Evolutionary conservation across 2,888 invertebrate genomes (phyloP).

Genomic region (Timema cristinae): DNA sequence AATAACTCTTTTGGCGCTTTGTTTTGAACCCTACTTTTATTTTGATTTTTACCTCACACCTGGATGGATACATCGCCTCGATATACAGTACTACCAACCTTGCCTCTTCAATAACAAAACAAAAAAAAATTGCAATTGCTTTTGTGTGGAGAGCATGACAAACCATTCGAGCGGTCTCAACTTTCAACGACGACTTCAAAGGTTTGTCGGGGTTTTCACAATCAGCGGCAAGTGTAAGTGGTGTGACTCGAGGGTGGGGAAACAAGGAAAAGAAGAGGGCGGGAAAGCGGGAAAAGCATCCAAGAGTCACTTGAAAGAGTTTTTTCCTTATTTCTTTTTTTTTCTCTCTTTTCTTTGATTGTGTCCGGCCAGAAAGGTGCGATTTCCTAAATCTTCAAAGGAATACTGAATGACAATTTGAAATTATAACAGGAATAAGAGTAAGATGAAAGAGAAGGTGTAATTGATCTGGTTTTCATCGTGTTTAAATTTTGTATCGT

Average conservation of each 20-base stretch:
- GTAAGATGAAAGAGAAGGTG: no score
- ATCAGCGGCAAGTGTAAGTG: no score
- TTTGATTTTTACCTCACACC: slow-evolving; percentile 13
- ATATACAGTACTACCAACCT: background rate
- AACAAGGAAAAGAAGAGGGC: no score
- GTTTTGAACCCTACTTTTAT: background rate
- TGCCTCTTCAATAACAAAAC: background rate
- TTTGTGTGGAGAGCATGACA: background rate
- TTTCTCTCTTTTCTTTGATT: background rate
- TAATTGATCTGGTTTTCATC: no score
- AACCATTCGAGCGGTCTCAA: no score
- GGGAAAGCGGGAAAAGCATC: background rate
- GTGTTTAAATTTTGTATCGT: no score
- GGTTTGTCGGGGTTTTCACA: background rate
- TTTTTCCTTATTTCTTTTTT: slow-evolving; percentile 1
- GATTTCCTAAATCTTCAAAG: background rate
- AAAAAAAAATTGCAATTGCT: slow-evolving; percentile 13
- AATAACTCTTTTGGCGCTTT: no score
- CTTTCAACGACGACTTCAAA: slow-evolving; percentile 3
- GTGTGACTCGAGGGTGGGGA: no score
- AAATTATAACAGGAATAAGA: background rate
- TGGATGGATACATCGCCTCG: background rate
- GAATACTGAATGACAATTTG: background rate
- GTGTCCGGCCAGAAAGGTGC: background rate
- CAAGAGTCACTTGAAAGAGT: background rate